Conservation (phyloP, 92 coral and sea anemone species). For the Diadumene lineata region DNA sequence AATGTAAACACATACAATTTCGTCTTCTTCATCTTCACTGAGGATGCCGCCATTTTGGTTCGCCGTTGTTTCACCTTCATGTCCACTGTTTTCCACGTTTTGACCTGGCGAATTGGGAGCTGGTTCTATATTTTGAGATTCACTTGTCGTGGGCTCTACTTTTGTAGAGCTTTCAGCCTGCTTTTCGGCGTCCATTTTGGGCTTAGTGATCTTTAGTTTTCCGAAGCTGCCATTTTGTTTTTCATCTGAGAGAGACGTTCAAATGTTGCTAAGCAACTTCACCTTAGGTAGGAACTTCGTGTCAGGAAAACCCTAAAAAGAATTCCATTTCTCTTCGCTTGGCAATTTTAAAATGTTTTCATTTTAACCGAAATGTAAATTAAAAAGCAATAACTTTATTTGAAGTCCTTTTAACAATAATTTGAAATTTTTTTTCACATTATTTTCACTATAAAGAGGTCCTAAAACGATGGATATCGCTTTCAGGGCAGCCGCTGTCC, state of each 20-base stretch:
- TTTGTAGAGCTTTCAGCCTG: neutral
- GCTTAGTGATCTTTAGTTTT: neutral
- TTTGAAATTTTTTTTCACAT: no score
- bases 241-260: neutral
- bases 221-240: constrained; percentile 4
- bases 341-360: neutral
- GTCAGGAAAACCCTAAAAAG: no score
- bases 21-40: neutral
- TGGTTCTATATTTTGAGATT: neutral
- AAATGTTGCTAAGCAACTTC: neutral
- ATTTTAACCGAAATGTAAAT: neutral
- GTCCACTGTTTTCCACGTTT: no score
- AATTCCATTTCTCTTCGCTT: no score
- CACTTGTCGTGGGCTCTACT: neutral
- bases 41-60: neutral
- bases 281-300: neutral
- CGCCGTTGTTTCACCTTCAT: neutral
- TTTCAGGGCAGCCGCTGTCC: neutral
- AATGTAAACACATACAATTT: neutral
- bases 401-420: no score
- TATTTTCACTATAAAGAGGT: no score
- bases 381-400: neutral
- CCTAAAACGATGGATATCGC: no score
- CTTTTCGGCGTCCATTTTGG: neutral
- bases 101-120: neutral